Percentiles rank a stretch among this genome's conserved stretches.
phyloP scores from a whole-genome alignment of 2,113 vertebrate genomes.

The Platanista minor region DNA sequence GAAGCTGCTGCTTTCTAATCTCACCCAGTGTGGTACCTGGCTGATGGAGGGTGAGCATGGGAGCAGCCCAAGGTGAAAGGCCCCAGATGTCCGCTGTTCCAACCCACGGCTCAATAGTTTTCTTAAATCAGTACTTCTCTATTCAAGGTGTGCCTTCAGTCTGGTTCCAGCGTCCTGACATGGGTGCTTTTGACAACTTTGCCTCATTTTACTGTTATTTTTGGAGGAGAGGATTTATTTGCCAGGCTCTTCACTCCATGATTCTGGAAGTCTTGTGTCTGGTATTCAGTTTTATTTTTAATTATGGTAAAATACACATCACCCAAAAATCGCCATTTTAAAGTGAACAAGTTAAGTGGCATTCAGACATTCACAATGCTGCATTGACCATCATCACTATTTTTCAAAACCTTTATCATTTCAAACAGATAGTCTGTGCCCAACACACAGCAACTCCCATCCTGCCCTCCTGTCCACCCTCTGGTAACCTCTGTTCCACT shows the following conservation, averaged over 20 bases:
- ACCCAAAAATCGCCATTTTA: neutral
- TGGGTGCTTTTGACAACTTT: neutral
- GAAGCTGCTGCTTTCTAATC: neutral
- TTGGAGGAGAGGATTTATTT: neutral
- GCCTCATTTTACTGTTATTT: neutral
- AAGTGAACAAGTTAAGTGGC: neutral
- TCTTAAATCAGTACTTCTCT: neutral
- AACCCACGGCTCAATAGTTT: neutral
- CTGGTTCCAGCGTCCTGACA: neutral
- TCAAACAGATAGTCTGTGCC: neutral
- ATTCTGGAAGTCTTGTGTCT: neutral
- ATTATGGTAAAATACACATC: neutral
- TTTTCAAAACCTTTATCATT: neutral
- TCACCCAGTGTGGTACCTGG: neutral
- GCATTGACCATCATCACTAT: rapidly evolving
- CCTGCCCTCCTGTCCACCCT: neutral
- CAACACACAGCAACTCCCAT: neutral
- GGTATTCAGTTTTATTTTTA: neutral
- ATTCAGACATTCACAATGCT: neutral
- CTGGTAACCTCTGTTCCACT: neutral
- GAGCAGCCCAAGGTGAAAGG: too few species aligned
- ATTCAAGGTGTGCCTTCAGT: neutral
- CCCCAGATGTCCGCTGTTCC: neutral
- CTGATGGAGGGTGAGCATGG: neutral
- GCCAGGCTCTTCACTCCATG: neutral